phyloP scores from a whole-genome alignment of 2,888 invertebrate genomes.

The Harpalus rubripes region DNA sequence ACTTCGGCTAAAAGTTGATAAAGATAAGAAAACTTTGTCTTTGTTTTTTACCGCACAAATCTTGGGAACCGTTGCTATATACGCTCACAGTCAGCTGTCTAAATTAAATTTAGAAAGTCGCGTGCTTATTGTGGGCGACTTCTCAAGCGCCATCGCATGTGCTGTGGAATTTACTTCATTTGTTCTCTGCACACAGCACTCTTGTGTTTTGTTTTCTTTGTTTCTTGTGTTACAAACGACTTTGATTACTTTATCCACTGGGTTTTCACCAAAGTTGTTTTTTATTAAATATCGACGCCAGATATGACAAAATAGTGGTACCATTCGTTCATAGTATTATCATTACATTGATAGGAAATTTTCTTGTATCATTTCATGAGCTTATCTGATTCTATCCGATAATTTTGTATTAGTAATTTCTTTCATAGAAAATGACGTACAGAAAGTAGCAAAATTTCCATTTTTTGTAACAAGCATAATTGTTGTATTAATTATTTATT shows the following conservation, averaged over 20 bases:
- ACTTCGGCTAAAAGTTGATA: constrained; percentile 28
- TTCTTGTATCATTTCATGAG: not conserved
- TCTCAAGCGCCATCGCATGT: constrained; percentile 13
- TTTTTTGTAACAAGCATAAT: not conserved
- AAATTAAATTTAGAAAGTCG: constrained; percentile 62
- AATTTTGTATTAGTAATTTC: not conserved
- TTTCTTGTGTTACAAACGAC: not conserved
- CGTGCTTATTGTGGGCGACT: constrained; percentile 51
- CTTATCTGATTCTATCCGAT: constrained; percentile 24
- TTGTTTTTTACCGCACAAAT: constrained; percentile 13
- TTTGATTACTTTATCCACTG: constrained; percentile 9
- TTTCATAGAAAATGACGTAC: not conserved
- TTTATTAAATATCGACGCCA: not conserved
- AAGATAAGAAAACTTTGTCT: constrained; percentile 27
- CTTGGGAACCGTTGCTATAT: not conserved
- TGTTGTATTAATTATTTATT: constrained; percentile 8
- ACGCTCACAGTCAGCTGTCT: constrained; percentile 21
- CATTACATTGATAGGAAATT: not conserved
- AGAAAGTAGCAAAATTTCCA: not conserved
- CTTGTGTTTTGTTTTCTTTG: constrained; percentile 27
- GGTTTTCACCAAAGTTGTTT: constrained; percentile 2
- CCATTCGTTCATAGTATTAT: constrained; percentile 17
- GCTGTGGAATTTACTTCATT: constrained; percentile 4
- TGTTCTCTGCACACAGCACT: too few relatives aligned
- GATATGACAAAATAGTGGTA: constrained; percentile 4